Evolutionary conservation across 2,797 vertebrate species (phyloP), one percentile per base, ranked within the genome.

Genomic region (Furcifer pardalis): DNA sequence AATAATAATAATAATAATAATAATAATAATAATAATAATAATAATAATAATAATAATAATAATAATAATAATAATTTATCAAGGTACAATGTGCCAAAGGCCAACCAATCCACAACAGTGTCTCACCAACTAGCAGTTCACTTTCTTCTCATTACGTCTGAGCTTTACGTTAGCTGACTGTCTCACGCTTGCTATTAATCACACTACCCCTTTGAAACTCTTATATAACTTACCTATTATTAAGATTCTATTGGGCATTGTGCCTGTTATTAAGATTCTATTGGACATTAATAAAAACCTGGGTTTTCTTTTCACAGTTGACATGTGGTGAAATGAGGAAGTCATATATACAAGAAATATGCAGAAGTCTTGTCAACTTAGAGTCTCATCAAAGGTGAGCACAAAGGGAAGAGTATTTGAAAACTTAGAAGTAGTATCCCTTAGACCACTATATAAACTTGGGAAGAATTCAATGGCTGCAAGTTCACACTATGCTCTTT

Each of bases 391-490:
- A 25, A 74, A 59, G 35, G 21, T 85, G 37, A 81, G 44, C 71
- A 75, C 60, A 71, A 42, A 78, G 35, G 42, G 62, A 15, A 52
- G 52, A 79, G 19, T 62, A 69, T 37, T 76, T 76, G 84, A 68
- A 81, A 81, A 60, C 84, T 60, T 59, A 10, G 49, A 23, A 81
- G 13, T 81, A 60, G 37, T 42, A 32, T 81, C 37, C 73, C 75
- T 75, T 76, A 76, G 69, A 42, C 49, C 17, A 44, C 19, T 27
- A 68, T 79, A 68, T 60, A 65, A 82, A 42, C 35, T 49, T 78
- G 63, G 78, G 49, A 76, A 56, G 25, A 62, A 40, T 60, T 84
- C 83, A 79, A 35, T 23, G 5, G 9, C 42, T 6, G 23, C 72
- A 9, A 76, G 72, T 59, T 85, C 42, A 69, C 63, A 56, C 62